These are phyloP conservation scores for Chironex yamaguchii DNA, from an alignment of 30 jellyfish, hydroid and myxozoan species.

Conservation along the genomic window DNA sequence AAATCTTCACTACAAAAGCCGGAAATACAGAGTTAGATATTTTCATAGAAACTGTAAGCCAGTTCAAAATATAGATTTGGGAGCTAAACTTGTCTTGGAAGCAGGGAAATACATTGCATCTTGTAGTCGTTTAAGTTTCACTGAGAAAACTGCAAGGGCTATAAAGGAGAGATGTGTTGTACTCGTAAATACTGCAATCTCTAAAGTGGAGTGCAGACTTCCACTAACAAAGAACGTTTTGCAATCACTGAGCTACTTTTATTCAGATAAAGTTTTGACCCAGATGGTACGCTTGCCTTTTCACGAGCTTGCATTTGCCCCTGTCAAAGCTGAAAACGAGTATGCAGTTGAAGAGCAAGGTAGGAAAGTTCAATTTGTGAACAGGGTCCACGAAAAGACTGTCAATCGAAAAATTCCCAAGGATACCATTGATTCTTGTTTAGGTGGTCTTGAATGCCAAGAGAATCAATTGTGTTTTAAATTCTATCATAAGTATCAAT, in stretches of 20 bases:
- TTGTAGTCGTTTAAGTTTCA: too few species aligned
- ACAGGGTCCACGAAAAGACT: neutral
- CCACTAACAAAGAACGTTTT: neutral
- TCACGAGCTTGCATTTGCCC: neutral
- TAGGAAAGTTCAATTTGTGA: neutral
- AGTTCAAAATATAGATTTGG: too few species aligned
- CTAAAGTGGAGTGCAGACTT: too few species aligned
- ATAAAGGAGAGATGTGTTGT: too few species aligned
- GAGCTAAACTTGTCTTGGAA: too few species aligned
- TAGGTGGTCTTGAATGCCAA: neutral
- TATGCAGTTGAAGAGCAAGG: neutral
- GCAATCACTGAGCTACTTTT: neutral
- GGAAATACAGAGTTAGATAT: too few species aligned
- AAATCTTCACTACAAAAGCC: too few species aligned
- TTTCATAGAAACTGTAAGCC: too few species aligned
- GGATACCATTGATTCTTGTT: neutral
- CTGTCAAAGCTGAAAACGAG: neutral
- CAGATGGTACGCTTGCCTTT: neutral
- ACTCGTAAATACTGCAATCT: too few species aligned
- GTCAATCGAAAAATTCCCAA: neutral
- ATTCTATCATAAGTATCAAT: too few species aligned
- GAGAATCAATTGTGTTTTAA: neutral
- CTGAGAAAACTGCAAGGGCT: too few species aligned
- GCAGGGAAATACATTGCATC: too few species aligned
- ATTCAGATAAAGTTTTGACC: neutral